Evolutionary conservation across 2,797 vertebrate species (phyloP).

Genomic region (Sebastes glaucus): DNA sequence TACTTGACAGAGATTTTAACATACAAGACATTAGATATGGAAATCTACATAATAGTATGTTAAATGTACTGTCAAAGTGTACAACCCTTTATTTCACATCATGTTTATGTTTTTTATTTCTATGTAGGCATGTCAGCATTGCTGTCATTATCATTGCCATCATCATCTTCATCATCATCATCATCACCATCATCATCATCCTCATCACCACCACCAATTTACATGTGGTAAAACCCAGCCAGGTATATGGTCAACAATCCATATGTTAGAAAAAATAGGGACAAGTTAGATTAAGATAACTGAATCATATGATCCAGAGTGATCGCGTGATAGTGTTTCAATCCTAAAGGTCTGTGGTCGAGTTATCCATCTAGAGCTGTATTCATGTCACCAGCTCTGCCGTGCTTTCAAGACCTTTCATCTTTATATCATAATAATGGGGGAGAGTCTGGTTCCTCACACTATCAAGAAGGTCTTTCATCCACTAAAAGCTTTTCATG

Average conservation of each 20-base stretch:
- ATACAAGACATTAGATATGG: neutral
- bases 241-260: constrained; percentile 8
- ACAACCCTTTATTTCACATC: neutral
- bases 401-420: constrained; percentile 24
- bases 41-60: neutral
- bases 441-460: constrained; percentile 1
- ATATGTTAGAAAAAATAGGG: neutral
- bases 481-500: constrained; percentile 48
- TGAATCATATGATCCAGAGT: neutral
- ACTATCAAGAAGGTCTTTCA: constrained; percentile 10
- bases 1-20: neutral
- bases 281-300: neutral
- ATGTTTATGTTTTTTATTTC: constrained; percentile 9
- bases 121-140: constrained; percentile 1
- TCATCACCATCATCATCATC: neutral
- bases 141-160: neutral
- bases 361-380: neutral
- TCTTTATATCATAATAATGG: constrained; percentile 7
- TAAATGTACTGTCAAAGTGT: neutral
- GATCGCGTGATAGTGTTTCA: neutral
- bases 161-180: neutral
- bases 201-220: neutral
- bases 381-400: neutral
- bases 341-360: neutral
- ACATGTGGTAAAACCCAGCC: constrained; percentile 11